phyloP scores from a whole-genome alignment of 2,797 vertebrate species.

The Phataginus tetradactyla region DNA sequence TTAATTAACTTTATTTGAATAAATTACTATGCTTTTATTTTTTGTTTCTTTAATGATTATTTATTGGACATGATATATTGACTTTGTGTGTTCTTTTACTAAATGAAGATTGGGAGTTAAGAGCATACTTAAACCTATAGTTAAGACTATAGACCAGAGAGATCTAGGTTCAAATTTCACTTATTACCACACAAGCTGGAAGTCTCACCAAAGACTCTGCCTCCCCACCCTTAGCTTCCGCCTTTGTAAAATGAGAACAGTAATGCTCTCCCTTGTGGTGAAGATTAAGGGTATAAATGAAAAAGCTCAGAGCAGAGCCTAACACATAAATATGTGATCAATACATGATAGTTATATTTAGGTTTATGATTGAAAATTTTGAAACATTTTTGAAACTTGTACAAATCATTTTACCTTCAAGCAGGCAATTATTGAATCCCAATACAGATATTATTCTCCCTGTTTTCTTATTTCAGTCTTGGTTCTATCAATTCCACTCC shows the following conservation, averaged over 20 bases:
- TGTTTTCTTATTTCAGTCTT: neutral
- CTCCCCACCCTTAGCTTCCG: neutral
- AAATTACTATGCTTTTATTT: neutral
- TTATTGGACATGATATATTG: neutral
- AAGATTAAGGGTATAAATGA: neutral
- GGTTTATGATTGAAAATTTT: neutral
- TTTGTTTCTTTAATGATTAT: neutral
- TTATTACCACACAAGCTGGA: neutral
- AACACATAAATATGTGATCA: neutral
- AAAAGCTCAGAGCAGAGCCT: neutral
- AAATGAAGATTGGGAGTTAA: neutral
- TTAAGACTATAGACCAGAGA: neutral
- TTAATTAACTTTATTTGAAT: neutral
- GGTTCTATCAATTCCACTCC: slow-evolving; percentile 31
- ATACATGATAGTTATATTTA: neutral
- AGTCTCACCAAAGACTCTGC: neutral
- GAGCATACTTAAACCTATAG: neutral
- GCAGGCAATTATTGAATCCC: neutral
- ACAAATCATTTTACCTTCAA: slow-evolving; percentile 48
- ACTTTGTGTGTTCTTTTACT: slow-evolving; percentile 1
- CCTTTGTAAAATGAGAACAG: neutral
- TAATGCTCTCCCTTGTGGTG: neutral
- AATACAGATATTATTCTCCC: neutral
- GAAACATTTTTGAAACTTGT: neutral
- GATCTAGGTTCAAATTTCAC: neutral